phyloP scores from a whole-genome alignment of 2,888 invertebrate genomes.

The Glaucopsyche alexis region DNA sequence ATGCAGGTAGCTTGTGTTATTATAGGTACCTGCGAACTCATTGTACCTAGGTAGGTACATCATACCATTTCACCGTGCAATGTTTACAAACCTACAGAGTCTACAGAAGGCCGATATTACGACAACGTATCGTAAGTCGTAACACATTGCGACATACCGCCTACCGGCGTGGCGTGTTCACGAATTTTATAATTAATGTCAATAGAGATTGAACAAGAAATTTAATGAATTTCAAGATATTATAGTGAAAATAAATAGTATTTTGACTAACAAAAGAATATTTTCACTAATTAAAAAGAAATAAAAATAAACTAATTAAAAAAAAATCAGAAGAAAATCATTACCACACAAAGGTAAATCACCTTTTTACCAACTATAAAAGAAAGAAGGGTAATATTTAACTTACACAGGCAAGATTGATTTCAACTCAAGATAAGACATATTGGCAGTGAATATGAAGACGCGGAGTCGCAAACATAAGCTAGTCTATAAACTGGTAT shows the following conservation, averaged over 20 bases:
- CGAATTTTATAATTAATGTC: not conserved
- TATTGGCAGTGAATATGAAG: not conserved
- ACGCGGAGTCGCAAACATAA: not conserved
- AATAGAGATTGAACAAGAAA: not conserved
- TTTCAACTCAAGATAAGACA: too few species aligned
- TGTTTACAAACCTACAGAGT: constrained; percentile 9
- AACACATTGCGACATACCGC: constrained; percentile 21
- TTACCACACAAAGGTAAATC: too few species aligned
- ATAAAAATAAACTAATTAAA: too few species aligned
- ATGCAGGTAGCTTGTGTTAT: too few species aligned
- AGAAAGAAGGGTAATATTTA: too few species aligned
- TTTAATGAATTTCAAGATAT: too few species aligned
- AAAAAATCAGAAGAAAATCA: too few species aligned
- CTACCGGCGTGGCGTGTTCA: not conserved
- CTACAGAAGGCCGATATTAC: constrained; percentile 4
- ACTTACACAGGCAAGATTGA: too few species aligned
- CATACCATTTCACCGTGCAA: not conserved
- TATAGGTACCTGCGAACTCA: not conserved
- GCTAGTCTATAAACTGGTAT: not conserved
- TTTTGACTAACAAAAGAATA: too few species aligned
- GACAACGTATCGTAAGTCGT: constrained; percentile 10
- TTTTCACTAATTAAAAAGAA: too few species aligned
- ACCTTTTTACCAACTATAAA: too few species aligned
- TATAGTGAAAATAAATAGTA: too few species aligned
- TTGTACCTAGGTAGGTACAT: not conserved